Base-by-base conservation (phyloP, 2,888 invertebrate genomes). In the Epirrhoe tristata region DNA sequence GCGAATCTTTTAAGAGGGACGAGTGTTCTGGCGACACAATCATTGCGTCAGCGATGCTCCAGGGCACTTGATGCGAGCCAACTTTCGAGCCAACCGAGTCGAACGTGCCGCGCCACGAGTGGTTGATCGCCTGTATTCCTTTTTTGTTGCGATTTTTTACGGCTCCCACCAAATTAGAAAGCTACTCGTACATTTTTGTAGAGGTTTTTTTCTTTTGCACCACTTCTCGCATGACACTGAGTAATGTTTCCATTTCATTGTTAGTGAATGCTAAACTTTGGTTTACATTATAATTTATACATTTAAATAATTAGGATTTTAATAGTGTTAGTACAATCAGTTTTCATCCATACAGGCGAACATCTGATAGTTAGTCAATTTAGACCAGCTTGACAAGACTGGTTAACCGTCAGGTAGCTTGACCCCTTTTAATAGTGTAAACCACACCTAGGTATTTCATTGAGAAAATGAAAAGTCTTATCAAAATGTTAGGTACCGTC, bases 31-130 rank as follows among this genome's bases (percentile, higher is more conserved):
- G 83, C 85, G 79, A 80, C 81, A 81, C 82, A 85, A 84, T 78
- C 79, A 80, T 79, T 79, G 82, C 75, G 90, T 91, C 91, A 91
- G 91, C 90, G 80, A 78, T 88, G 57, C 64, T 67, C 71, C 79
- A 79, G 74, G 80, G 79, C 83, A 75, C 87, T 88, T 81, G 83
- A 83, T 24, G 39, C 39, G 39, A 43, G 39, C 39, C 39, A 43
- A 43, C 39, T 43, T 81, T 79, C 77, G 67, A 81, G 80, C 60
- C 66, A 80, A 79, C 75, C 81, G 75, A 76, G 77, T 75, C 72
- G 77, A 80, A 78, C 78, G 82, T 77, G 75, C 79, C 78, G 76
- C 70, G 31, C 66, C 53, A 63, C 75, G 76, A 75, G 82, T 71
- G 74, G 72, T 68, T 64, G 74, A 74, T 75, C 75, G 75, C 68